Evolutionary conservation across 2,888 invertebrate species (phyloP).

Genomic region (Caenorhabditis auriculariae): DNA sequence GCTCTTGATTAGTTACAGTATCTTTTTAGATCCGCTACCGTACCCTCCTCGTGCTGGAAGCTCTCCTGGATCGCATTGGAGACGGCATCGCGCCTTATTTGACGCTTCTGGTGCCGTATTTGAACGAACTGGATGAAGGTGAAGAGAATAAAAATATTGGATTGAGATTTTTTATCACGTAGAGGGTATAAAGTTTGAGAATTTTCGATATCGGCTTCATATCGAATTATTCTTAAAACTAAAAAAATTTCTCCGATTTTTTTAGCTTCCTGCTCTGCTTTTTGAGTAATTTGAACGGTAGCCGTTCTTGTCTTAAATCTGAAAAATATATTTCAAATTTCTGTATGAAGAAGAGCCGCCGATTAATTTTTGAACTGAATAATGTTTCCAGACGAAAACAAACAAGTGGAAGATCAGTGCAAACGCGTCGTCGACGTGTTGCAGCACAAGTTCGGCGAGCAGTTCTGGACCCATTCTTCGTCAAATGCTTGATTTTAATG

Average conservation of each 20-base stretch:
- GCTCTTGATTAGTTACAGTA: neutral
- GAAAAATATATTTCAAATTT: too few relatives aligned
- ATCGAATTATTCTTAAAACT: neutral
- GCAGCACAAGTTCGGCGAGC: slow-evolving; percentile 51
- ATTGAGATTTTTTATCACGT: too few relatives aligned
- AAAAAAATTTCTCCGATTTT: slow-evolving; percentile 1
- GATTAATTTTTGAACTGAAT: neutral
- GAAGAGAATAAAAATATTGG: neutral
- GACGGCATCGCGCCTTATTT: slow-evolving; percentile 54
- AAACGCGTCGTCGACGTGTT: slow-evolving; percentile 48
- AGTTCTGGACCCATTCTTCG: slow-evolving; percentile 23
- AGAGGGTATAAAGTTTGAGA: too few relatives aligned
- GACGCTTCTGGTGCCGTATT: slow-evolving; percentile 49
- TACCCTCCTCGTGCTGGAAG: slow-evolving; percentile 50
- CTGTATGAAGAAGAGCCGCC: neutral
- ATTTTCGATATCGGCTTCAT: neutral
- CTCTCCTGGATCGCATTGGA: slow-evolving; percentile 48
- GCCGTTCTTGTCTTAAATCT: too few relatives aligned
- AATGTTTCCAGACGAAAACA: slow-evolving; percentile 47
- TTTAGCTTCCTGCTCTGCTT: too few relatives aligned
- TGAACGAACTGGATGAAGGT: slow-evolving; percentile 55
- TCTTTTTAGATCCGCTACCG: slow-evolving; percentile 33
- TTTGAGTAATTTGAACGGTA: too few relatives aligned
- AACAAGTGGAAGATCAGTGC: slow-evolving; percentile 52
- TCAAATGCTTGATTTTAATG: too few relatives aligned